Conservation (phyloP, 2,888 invertebrate genomes). For the Dynastes tityus region DNA sequence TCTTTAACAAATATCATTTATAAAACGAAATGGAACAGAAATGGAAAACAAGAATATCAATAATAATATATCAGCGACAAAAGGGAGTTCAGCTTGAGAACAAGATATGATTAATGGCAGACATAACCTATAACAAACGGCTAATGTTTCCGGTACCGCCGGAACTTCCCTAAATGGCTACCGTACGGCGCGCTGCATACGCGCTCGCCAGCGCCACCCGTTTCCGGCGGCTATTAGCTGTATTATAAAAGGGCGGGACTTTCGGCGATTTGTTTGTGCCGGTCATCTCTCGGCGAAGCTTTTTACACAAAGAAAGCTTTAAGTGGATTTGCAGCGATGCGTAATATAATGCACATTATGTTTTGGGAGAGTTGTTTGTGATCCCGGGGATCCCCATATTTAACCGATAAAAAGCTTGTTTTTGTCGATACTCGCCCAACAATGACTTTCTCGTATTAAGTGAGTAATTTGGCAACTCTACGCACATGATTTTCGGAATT, state of each 20-base stretch:
- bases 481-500: background rate
- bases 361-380: conserved; percentile 52
- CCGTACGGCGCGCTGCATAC: conserved; percentile 59
- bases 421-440: conserved; percentile 35
- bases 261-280: conserved; percentile 66
- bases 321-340: conserved; percentile 66
- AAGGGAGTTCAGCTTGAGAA: conserved; percentile 62
- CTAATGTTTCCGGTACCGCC: conserved; percentile 70
- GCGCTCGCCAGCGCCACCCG: conserved; percentile 65
- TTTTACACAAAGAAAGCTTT: conserved; percentile 57
- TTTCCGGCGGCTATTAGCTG: conserved; percentile 69
- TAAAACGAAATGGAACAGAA: conserved; percentile 67
- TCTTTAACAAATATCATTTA: conserved; percentile 69
- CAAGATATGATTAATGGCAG: conserved; percentile 70
- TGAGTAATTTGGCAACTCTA: conserved; percentile 36
- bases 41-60: conserved; percentile 70
- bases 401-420: conserved; percentile 48
- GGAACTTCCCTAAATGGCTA: conserved; percentile 70
- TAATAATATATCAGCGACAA: conserved; percentile 68
- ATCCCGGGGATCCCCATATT: conserved; percentile 44
- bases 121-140: conserved; percentile 68
- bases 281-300: conserved; percentile 60
- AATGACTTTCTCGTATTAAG: conserved; percentile 41
- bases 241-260: conserved; percentile 69
- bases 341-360: conserved; percentile 64